Percentiles rank a stretch among this genome's conserved stretches.
These are phyloP conservation scores for Lasioglossum malachurum DNA, from an alignment of 2,888 invertebrate genomes.

Conservation along the genomic window DNA sequence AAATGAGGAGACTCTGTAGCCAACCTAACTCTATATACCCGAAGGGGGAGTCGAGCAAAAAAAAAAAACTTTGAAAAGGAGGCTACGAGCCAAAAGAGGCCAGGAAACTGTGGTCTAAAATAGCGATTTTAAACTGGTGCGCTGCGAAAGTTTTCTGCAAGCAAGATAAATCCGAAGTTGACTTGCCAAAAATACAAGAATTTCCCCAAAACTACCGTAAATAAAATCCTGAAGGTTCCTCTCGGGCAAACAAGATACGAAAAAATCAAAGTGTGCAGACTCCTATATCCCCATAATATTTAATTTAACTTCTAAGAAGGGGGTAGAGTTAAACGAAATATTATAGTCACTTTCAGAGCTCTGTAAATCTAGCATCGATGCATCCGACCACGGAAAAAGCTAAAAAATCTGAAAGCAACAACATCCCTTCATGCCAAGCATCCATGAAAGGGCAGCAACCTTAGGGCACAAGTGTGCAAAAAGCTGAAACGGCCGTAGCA, in stretches of 20 bases:
- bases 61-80: background rate
- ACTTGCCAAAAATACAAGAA: background rate
- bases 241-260: background rate
- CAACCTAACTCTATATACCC: background rate
- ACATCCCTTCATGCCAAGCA: too few species aligned
- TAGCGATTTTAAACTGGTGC: background rate
- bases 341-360: too few species aligned
- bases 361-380: background rate
- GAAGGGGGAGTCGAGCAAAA: background rate
- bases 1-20: background rate
- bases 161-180: background rate
- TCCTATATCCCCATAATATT: background rate
- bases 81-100: background rate
- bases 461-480: background rate
- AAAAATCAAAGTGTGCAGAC: background rate
- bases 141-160: background rate
- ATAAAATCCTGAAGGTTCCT: background rate
- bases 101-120: background rate
- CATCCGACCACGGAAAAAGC: background rate
- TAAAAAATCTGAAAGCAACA: background rate
- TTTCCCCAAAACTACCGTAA: background rate
- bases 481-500: conserved; percentile 18
- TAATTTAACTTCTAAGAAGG: background rate
- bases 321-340: background rate
- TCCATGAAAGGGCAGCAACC: background rate